Evolutionary conservation across 2,113 vertebrate species (phyloP), one percentile per base, ranked within the genome.

Genomic region (Trematomus loennbergii): DNA sequence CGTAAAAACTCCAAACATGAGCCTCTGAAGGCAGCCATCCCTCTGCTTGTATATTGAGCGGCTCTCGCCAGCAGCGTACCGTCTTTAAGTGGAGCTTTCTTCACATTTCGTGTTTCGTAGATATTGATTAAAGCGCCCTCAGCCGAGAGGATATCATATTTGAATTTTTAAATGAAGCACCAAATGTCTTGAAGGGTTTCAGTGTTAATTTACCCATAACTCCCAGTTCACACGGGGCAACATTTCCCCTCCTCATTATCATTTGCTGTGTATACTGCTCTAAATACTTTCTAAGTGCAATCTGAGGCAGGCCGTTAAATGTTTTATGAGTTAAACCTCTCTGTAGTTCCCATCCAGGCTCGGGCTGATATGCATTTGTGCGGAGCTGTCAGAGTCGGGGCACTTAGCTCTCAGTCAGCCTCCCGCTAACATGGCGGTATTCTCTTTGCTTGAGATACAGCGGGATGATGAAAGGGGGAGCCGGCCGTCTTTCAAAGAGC

Each of bases 1-100:
- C 88, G 84, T 92, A 87, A 93, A 91, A 87, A 79, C 78, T 87
- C 82, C 75, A 83, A 89, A 91, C 90, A 90, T 65, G 80, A 89
- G 88, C 72, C 55, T 7, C 29, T 66, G 83, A 85, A 71, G 84
- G 75, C 77, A 43, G 80, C 73, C 86, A 68, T 76, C 83, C 83
- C 72, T 78, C 66, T 48, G 72, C 82, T 52, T 46, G 54, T 65
- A 25, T 60, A 75, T 78, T 11, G 79, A 84, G 85, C 77, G 17
- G 66, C 79, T 64, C 49, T 36, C 25, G 75, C 71, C 59, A 10
- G 15, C 36, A 73, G 52, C 54, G 2, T 43, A 57, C 63, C 52
- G 17, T 29, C 66, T 65, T 57, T 43, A 2, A 0, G 54, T 62
- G 0, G 0, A 12, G 50, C 18, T 65, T 66, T 67, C 59, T 87